A percentile compares a stretch with the other conserved stretches of the same genome.
These are phyloP conservation scores for Apostichopus parvimensis DNA, from an alignment of 35 echinoderm and acorn worm genomes.

Conservation along the genomic window DNA sequence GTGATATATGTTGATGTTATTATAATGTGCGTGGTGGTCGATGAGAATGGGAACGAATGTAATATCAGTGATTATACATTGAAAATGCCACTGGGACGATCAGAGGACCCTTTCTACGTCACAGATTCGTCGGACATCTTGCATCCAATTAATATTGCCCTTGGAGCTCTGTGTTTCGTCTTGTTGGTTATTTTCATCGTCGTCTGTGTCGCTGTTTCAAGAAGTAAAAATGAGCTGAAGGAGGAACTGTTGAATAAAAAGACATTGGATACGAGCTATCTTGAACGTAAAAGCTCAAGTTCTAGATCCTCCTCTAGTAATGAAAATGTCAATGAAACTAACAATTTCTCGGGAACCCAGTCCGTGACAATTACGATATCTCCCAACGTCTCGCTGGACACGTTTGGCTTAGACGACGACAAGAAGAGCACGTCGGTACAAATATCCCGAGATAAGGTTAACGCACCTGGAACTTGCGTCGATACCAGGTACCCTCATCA, in stretches of 20 bases:
- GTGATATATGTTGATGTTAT: not conserved
- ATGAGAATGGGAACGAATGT: not conserved
- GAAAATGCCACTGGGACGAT: not conserved
- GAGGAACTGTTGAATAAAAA: not conserved
- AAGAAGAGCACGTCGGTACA: not conserved
- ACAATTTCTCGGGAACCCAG: not conserved
- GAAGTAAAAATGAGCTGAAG: not conserved
- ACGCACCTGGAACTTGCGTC: no score
- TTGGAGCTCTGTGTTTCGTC: not conserved
- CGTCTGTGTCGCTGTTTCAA: not conserved
- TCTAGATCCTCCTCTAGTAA: not conserved
- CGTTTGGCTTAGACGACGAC: not conserved
- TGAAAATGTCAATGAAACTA: not conserved
- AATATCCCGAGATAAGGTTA: not conserved
- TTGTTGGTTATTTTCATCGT: not conserved
- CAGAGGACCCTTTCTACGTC: not conserved
- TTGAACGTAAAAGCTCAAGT: not conserved
- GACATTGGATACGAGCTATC: not conserved
- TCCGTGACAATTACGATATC: not conserved
- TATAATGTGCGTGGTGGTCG: not conserved
- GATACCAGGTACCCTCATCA: no score
- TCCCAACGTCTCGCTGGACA: not conserved
- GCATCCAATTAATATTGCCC: not conserved
- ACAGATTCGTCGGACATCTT: not conserved
- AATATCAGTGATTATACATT: not conserved